phyloP scores from a whole-genome alignment of 2,888 invertebrate genomes.

The Synanthedon vespiformis region DNA sequence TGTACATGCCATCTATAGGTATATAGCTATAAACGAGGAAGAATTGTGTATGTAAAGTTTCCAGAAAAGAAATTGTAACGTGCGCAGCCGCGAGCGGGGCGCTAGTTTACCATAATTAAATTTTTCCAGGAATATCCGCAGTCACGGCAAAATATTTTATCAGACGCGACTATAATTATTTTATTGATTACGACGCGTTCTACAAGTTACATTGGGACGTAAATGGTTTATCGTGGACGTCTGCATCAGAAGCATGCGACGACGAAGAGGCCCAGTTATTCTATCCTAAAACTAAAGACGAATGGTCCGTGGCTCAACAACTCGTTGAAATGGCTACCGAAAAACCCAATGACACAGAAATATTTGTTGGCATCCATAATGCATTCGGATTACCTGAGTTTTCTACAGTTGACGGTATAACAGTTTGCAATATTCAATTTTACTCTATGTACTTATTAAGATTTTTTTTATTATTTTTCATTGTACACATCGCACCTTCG shows the following conservation, averaged over 20 bases:
- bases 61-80: background rate
- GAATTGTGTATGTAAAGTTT: background rate
- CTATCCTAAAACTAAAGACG: slow-evolving; percentile 20
- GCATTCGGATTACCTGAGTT: slow-evolving; percentile 25
- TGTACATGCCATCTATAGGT: too few relatives aligned
- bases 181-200: slow-evolving; percentile 24
- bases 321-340: slow-evolving; percentile 9
- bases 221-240: slow-evolving; percentile 15
- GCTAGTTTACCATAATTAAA: background rate
- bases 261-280: slow-evolving; percentile 30
- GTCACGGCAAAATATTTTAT: slow-evolving; percentile 6
- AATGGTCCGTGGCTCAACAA: slow-evolving; percentile 24
- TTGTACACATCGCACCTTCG: too few relatives aligned
- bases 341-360: slow-evolving; percentile 16
- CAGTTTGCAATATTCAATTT: too few relatives aligned
- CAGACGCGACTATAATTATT: slow-evolving; percentile 27
- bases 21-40: too few relatives aligned
- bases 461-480: background rate
- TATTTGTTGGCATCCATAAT: slow-evolving; percentile 28
- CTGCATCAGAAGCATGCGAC: slow-evolving; percentile 23
- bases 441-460: too few relatives aligned
- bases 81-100: too few relatives aligned
- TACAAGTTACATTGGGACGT: slow-evolving; percentile 29
- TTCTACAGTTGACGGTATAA: slow-evolving; percentile 31
- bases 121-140: slow-evolving; percentile 3